Evolutionary conservation across 2,113 vertebrate species (phyloP).

Genomic region (Ahaetulla prasina): DNA sequence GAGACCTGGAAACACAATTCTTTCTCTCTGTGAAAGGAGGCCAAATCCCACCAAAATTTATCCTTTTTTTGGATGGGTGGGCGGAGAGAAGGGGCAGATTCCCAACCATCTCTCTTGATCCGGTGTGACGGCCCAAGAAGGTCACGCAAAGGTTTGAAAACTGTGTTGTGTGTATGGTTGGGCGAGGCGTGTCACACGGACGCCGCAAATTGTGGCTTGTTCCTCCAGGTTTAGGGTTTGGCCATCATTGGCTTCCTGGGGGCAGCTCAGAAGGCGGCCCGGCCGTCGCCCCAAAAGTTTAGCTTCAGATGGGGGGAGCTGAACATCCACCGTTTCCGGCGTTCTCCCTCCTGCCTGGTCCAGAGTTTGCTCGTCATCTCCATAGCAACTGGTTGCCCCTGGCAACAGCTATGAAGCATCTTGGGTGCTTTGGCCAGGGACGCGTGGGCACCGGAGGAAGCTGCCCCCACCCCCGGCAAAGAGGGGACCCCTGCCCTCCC

Average conservation of each 20-base stretch:
- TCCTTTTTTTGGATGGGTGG: neutral
- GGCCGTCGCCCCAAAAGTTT: neutral
- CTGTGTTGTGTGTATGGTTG: neutral
- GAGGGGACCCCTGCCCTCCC: neutral
- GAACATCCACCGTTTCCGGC: neutral
- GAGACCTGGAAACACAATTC: neutral
- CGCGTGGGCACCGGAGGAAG: neutral
- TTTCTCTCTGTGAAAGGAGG: neutral
- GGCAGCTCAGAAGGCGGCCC: neutral
- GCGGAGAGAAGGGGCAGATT: neutral
- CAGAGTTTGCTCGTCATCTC: conserved; percentile 65
- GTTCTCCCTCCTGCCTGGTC: neutral
- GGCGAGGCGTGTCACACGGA: neutral
- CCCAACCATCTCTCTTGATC: neutral
- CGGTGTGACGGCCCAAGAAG: neutral
- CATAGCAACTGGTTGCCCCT: conserved; percentile 81
- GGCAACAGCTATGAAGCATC: conserved; percentile 46
- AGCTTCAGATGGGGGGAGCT: neutral
- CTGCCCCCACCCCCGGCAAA: neutral
- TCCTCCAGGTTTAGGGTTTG: neutral
- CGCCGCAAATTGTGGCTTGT: neutral
- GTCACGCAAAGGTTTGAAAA: neutral
- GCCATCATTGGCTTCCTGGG: neutral
- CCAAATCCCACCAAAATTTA: neutral
- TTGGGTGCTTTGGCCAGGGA: neutral